Conservation (phyloP, 2,888 invertebrate genomes). For the Callyntrura guangdongensis region DNA sequence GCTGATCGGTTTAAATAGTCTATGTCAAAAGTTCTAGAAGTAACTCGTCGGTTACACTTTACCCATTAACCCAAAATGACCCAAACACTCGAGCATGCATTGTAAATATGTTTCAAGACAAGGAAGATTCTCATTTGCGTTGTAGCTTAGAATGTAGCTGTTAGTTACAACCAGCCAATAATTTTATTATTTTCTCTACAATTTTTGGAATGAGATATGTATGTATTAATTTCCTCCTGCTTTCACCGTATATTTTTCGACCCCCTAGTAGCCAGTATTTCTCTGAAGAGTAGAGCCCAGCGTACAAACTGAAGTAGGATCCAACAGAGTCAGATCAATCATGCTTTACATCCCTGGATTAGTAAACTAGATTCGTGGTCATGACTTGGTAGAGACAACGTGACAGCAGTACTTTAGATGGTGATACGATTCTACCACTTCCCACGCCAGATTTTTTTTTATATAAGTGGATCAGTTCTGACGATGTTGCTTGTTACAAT, state of each 20-base stretch:
- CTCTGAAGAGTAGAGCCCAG: background rate
- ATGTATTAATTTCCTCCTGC: background rate
- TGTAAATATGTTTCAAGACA: no score
- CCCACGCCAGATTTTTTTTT: constrained; percentile 6
- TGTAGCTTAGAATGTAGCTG: no score
- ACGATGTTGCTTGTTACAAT: background rate
- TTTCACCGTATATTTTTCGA: background rate
- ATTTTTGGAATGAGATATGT: constrained; percentile 1
- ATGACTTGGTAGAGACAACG: constrained; percentile 23
- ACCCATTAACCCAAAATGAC: no score
- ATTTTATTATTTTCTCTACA: constrained; percentile 14
- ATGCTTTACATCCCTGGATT: constrained; percentile 32
- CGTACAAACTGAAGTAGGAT: background rate
- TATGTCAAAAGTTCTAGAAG: no score
- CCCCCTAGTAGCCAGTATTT: background rate
- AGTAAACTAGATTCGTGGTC: constrained; percentile 32
- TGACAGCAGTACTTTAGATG: background rate
- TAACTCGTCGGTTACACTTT: no score
- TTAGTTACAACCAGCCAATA: background rate
- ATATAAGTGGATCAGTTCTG: constrained; percentile 6
- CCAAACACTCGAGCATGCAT: no score
- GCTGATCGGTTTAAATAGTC: no score
- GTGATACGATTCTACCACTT: background rate
- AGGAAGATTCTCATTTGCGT: no score
- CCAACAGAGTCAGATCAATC: constrained; percentile 23